phyloP scores from a whole-genome alignment of 2,113 vertebrate genomes.

The Trochalopteron elliotii region DNA sequence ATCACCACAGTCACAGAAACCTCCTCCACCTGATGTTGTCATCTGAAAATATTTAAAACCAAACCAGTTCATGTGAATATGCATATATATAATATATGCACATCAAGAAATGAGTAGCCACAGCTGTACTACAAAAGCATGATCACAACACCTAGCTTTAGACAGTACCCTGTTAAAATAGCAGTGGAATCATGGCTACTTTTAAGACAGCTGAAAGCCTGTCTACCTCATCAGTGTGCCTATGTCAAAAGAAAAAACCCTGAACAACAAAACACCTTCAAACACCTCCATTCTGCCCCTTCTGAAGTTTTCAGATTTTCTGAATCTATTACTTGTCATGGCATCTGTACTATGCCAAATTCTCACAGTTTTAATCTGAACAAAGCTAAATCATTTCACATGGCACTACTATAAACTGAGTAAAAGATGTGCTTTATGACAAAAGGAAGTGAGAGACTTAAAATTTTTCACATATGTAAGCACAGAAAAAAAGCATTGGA shows the following conservation, averaged over 20 bases:
- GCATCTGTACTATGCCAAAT: not conserved
- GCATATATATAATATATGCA: not conserved
- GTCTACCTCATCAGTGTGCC: not conserved
- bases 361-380: not conserved
- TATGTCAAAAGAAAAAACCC: not conserved
- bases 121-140: not conserved
- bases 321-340: not conserved
- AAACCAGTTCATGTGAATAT: not conserved
- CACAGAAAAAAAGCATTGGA: not conserved
- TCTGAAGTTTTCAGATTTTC: not conserved
- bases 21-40: conserved; percentile 95
- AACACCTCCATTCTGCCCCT: not conserved
- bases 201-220: not conserved
- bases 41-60: conserved; percentile 79
- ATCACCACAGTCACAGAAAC: conserved; percentile 98
- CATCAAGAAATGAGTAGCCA: not conserved
- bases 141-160: not conserved
- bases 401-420: not conserved
- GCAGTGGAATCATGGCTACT: not conserved
- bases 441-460: not conserved
- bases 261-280: not conserved
- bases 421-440: not conserved
- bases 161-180: not conserved
- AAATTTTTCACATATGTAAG: not conserved
- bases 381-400: not conserved